phyloP scores from a whole-genome alignment of 1,140 invertebrate genomes.

The Bombyx mandarina region DNA sequence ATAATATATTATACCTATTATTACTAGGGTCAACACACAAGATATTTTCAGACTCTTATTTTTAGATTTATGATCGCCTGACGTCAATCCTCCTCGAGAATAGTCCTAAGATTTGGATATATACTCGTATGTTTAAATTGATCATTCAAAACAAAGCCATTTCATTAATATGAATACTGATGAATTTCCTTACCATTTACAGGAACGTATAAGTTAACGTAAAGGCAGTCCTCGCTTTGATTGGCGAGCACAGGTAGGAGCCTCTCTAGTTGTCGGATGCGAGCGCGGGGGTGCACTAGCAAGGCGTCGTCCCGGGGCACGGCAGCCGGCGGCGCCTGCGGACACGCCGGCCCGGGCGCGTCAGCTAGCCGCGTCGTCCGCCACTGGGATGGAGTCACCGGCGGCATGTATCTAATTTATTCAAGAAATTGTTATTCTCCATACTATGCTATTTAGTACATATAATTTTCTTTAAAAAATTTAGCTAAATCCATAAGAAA shows the following conservation, averaged over 20 bases:
- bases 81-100: too few species aligned
- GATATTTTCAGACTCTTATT: too few species aligned
- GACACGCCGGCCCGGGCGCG: slow-evolving; percentile 89
- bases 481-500: not conserved
- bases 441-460: too few species aligned
- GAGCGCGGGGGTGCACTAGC: slow-evolving; percentile 81
- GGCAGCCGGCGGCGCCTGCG: slow-evolving; percentile 83
- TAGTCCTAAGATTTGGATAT: too few species aligned
- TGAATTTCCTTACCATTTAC: slow-evolving; percentile 44
- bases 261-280: slow-evolving; percentile 85
- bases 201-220: slow-evolving; percentile 96
- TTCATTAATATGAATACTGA: not conserved
- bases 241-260: slow-evolving; percentile 86
- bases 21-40: too few species aligned
- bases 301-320: slow-evolving; percentile 78
- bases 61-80: too few species aligned
- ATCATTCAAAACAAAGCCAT: too few species aligned
- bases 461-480: too few species aligned
- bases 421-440: too few species aligned
- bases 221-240: slow-evolving; percentile 97
- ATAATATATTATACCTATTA: too few species aligned
- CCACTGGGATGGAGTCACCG: slow-evolving; percentile 92
- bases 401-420: slow-evolving; percentile 87
- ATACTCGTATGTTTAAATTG: too few species aligned
- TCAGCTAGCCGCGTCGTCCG: slow-evolving; percentile 85